Conservation (phyloP, 2,888 invertebrate species). For the Norana najaformis region DNA sequence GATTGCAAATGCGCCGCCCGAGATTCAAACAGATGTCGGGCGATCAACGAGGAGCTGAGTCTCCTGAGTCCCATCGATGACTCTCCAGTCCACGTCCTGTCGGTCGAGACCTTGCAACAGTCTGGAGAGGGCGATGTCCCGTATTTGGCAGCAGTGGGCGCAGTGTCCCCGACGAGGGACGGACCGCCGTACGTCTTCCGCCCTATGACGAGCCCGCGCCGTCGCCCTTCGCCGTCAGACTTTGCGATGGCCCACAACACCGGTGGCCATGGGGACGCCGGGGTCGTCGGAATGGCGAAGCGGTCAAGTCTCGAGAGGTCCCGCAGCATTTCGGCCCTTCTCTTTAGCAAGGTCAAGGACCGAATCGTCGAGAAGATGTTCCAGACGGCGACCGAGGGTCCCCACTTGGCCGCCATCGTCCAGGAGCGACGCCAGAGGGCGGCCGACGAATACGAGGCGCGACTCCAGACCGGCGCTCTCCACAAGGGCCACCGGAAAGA, state of each 20-base stretch:
- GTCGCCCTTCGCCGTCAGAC: constrained; percentile 19
- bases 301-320: constrained; percentile 9
- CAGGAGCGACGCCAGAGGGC: constrained; percentile 45
- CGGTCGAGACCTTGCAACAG: neutral
- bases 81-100: neutral
- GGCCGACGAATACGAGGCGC: constrained; percentile 36
- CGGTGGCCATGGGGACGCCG: neutral
- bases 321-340: constrained; percentile 33
- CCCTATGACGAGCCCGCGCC: neutral
- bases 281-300: neutral
- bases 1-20: neutral
- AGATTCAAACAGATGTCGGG: neutral
- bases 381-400: constrained; percentile 45
- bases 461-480: neutral
- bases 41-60: neutral
- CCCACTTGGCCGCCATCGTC: constrained; percentile 44
- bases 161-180: neutral
- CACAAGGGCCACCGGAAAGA: neutral
- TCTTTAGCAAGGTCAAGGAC: constrained; percentile 44
- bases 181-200: neutral
- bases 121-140: neutral
- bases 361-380: constrained; percentile 45
- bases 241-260: neutral
- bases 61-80: neutral
- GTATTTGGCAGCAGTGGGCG: neutral